Evolutionary conservation across 2,113 vertebrate species (phyloP).

Genomic region (Daubentonia madagascariensis): DNA sequence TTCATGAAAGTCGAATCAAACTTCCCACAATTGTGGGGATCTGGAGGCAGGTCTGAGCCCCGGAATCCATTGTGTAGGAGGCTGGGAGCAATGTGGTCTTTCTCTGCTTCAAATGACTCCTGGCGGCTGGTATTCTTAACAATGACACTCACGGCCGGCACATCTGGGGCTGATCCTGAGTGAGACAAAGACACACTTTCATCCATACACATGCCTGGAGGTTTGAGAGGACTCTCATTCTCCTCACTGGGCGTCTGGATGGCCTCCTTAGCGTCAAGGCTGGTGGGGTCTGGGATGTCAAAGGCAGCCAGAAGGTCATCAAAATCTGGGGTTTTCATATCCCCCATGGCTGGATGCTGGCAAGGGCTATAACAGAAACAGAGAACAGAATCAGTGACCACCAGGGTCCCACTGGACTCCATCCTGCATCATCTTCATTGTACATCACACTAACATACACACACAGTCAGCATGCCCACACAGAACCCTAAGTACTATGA

Average conservation of each 20-base stretch:
- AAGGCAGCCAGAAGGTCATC: slow-evolving; percentile 98
- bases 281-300: slow-evolving; percentile 97
- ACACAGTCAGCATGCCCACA: background rate
- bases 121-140: slow-evolving; percentile 97
- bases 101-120: slow-evolving; percentile 90
- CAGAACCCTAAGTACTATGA: background rate
- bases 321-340: slow-evolving; percentile 99
- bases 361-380: slow-evolving; percentile 44
- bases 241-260: slow-evolving; percentile 91
- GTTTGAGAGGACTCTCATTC: slow-evolving; percentile 89
- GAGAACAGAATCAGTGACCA: background rate
- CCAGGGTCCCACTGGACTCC: background rate
- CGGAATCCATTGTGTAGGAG: slow-evolving; percentile 92
- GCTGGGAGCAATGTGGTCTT: slow-evolving; percentile 84
- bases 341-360: slow-evolving; percentile 94
- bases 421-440: background rate
- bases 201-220: slow-evolving; percentile 89
- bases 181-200: slow-evolving; percentile 86
- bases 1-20: slow-evolving; percentile 90
- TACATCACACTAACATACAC: background rate
- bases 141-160: slow-evolving; percentile 94
- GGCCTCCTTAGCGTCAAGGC: slow-evolving; percentile 95
- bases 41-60: slow-evolving; percentile 80
- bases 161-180: slow-evolving; percentile 83
- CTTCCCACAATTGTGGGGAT: slow-evolving; percentile 87